Conservation (phyloP, 2,113 vertebrate genomes). For the Pluvianellus socialis region DNA sequence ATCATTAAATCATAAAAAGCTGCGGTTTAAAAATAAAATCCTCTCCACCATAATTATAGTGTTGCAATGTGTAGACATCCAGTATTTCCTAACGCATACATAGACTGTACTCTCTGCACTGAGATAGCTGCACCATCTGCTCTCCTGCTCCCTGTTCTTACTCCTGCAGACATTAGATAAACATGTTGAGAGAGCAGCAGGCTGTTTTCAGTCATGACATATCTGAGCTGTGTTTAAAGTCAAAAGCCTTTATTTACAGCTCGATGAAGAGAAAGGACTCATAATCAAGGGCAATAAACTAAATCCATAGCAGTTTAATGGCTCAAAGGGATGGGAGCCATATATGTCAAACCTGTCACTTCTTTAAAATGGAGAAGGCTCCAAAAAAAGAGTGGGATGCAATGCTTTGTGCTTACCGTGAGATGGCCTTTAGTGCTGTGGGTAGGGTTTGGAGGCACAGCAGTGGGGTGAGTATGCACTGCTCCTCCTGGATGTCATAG, state of each 20-base stretch:
- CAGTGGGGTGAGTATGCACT: not conserved
- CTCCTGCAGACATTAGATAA: constrained; percentile 57
- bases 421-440: not conserved
- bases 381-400: not conserved
- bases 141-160: constrained; percentile 32
- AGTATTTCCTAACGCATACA: not conserved
- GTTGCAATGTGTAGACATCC: not conserved
- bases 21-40: constrained; percentile 31
- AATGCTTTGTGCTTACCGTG: not conserved
- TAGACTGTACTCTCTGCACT: not conserved
- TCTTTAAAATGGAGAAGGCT: not conserved
- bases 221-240: constrained; percentile 57
- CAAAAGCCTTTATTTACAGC: constrained; percentile 68
- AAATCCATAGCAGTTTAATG: not conserved
- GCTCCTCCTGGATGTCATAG: not conserved
- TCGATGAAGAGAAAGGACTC: constrained; percentile 42
- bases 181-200: constrained; percentile 54
- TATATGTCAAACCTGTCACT: not conserved
- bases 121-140: constrained; percentile 55
- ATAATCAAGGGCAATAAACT: constrained; percentile 9
- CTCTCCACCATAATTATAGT: constrained; percentile 5
- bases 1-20: constrained; percentile 35
- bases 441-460: not conserved
- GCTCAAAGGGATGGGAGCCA: not conserved
- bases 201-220: constrained; percentile 51